Conservation (phyloP, 2,888 invertebrate species). For the Drosophila mettleri region DNA sequence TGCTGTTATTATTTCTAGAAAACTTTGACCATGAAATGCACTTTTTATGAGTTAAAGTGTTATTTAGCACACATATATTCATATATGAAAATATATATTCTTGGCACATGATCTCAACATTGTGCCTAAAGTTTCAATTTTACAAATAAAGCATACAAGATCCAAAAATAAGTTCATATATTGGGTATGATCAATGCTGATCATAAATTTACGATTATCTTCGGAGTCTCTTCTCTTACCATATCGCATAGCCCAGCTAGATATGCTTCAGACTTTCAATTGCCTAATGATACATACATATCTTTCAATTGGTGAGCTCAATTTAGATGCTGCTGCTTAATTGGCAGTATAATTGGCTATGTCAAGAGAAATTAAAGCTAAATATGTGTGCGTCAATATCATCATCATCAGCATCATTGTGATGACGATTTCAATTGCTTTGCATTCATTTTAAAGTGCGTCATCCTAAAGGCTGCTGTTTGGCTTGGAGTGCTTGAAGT, state of each 20-base stretch:
- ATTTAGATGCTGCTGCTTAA: slow-evolving; percentile 14
- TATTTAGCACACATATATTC: no score
- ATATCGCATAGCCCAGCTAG: not conserved
- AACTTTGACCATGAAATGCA: not conserved
- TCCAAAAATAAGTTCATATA: not conserved
- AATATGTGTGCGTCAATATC: slow-evolving; percentile 1
- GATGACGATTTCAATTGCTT: slow-evolving; percentile 16
- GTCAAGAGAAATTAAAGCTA: slow-evolving; percentile 3
- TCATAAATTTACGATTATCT: not conserved
- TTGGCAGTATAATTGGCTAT: slow-evolving; percentile 3
- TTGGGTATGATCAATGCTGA: not conserved
- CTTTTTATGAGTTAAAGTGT: not conserved
- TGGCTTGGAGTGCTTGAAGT: slow-evolving; percentile 3
- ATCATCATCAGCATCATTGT: not conserved
- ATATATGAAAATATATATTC: no score
- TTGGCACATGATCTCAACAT: no score
- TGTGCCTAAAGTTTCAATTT: not conserved
- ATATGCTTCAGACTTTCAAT: not conserved
- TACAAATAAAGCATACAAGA: not conserved
- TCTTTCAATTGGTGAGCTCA: slow-evolving; percentile 3
- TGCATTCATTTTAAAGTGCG: slow-evolving; percentile 36
- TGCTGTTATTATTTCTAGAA: not conserved
- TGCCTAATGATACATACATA: not conserved
- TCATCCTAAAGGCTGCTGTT: slow-evolving; percentile 30
- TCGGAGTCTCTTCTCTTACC: not conserved